Evolutionary conservation across 2,113 vertebrate species (phyloP).

Genomic region (Nymphicus hollandicus): DNA sequence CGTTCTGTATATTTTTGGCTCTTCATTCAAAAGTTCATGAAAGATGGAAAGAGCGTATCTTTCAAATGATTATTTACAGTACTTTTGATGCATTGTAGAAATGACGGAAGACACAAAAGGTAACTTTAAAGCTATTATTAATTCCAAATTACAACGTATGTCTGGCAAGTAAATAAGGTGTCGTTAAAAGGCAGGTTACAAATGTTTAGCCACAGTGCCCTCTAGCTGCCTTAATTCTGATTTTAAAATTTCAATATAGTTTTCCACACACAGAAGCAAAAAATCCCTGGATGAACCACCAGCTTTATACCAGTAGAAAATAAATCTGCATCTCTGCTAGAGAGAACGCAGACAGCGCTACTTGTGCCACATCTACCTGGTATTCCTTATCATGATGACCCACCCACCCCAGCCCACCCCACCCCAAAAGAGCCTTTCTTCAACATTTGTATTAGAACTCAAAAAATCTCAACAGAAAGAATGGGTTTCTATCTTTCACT

Average conservation of each 20-base stretch:
- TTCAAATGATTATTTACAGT: neutral
- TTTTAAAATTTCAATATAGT: neutral
- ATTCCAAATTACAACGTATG: neutral
- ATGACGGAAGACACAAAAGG: neutral
- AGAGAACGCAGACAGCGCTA: neutral
- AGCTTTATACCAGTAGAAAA: neutral
- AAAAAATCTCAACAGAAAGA: neutral
- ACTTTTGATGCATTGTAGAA: neutral
- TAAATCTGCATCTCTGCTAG: neutral
- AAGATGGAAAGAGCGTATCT: neutral
- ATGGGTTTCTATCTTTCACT: neutral
- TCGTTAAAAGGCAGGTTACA: neutral
- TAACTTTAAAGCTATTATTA: neutral
- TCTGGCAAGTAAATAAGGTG: neutral
- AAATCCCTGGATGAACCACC: neutral
- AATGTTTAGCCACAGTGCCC: constrained; percentile 69
- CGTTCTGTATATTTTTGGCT: neutral
- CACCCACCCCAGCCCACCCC: accelerated
- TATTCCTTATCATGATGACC: neutral
- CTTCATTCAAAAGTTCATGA: neutral
- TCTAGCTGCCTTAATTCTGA: constrained; percentile 46
- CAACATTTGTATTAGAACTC: neutral
- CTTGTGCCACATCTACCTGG: neutral
- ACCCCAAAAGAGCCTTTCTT: neutral
- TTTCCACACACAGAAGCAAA: neutral